These are phyloP conservation scores for Hippocampus guttulatus DNA, from an alignment of 2,113 vertebrate species.

Conservation along the genomic window DNA sequence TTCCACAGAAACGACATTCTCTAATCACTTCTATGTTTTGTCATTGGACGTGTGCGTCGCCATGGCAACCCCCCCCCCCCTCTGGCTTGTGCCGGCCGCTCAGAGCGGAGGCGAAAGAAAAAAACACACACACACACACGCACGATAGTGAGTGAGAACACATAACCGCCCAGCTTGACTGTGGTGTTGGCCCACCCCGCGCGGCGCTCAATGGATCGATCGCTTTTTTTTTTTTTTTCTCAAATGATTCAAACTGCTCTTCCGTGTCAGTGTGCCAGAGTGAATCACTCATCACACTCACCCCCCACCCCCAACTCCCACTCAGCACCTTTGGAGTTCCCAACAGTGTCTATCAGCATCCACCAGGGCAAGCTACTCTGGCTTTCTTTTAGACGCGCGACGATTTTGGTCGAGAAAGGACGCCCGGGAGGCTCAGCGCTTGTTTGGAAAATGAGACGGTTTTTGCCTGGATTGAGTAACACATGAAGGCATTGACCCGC, in stretches of 20 bases:
- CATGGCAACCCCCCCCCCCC: background rate
- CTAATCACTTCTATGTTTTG: background rate
- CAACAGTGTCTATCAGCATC: background rate
- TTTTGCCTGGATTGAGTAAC: too few species aligned
- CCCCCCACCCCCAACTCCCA: too few species aligned
- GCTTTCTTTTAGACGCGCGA: too few species aligned
- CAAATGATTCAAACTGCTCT: background rate
- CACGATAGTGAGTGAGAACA: background rate
- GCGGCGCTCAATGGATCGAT: background rate
- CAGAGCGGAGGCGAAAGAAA: background rate
- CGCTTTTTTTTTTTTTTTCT: background rate
- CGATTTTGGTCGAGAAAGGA: background rate
- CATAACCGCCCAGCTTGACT: background rate
- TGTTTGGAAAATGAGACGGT: too few species aligned
- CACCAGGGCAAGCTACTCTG: background rate
- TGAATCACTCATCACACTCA: background rate
- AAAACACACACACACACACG: background rate
- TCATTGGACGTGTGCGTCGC: background rate
- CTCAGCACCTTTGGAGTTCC: background rate
- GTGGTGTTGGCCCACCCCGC: background rate
- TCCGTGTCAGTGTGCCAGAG: background rate
- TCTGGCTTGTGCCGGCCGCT: background rate
- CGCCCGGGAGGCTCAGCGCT: too few species aligned
- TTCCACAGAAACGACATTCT: background rate
- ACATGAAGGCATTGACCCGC: slow-evolving; percentile 42